Percentiles rank a stretch among this genome's conserved stretches.
These are phyloP conservation scores for Tipula vernalis DNA, from an alignment of 2,888 invertebrate species.

Conservation along the genomic window DNA sequence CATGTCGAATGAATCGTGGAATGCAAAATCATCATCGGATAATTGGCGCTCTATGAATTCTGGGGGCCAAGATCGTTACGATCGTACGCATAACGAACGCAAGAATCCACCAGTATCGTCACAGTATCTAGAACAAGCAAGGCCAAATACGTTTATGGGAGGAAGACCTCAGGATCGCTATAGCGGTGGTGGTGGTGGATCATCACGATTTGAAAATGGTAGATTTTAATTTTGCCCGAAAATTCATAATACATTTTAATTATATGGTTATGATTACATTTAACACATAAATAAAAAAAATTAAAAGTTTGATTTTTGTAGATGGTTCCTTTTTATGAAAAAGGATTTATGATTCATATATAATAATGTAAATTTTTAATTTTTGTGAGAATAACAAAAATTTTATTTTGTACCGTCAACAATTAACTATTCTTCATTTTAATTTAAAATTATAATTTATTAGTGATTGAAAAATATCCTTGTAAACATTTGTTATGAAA, in stretches of 20 bases:
- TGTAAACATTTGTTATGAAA: neutral
- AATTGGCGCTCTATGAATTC: constrained; percentile 30
- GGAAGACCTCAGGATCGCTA: constrained; percentile 32
- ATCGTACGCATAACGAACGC: constrained; percentile 34
- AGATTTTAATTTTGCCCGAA: neutral
- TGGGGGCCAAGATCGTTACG: constrained; percentile 30
- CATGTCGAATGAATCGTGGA: constrained; percentile 25
- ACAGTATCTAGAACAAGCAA: constrained; percentile 24
- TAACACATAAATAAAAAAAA: neutral
- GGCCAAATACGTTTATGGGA: constrained; percentile 24
- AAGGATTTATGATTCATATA: neutral
- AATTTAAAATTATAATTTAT: neutral
- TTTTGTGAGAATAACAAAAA: neutral
- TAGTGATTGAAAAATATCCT: neutral
- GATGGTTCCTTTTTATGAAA: neutral
- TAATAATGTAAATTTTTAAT: neutral
- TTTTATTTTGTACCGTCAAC: neutral
- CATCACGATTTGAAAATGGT: constrained; percentile 28
- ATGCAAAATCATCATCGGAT: constrained; percentile 25
- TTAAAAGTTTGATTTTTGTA: neutral
- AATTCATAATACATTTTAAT: neutral
- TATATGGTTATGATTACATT: neutral
- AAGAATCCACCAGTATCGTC: constrained; percentile 23
- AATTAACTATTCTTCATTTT: neutral
- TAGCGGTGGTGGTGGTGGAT: constrained; percentile 24